Percentiles rank a stretch among this genome's conserved stretches.
These are phyloP conservation scores for Orchestia grillus DNA, from an alignment of 1,140 invertebrate species.

Conservation along the genomic window DNA sequence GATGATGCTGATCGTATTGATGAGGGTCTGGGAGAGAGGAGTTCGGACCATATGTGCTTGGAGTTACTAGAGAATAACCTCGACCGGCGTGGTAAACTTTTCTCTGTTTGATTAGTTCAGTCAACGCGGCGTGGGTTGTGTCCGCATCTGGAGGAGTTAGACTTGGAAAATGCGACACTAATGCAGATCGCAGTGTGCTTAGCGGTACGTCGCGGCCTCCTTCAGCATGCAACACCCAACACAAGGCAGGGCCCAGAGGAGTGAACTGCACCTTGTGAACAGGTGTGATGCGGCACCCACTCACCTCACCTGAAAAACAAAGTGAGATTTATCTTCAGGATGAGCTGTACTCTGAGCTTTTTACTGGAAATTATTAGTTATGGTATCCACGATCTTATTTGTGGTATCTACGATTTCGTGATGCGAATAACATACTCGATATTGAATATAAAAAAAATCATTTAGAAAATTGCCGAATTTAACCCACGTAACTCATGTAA, in stretches of 20 bases:
- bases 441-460: too few species aligned
- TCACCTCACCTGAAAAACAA: conserved; percentile 44
- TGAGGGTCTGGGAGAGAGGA: neutral
- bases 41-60: conserved; percentile 58
- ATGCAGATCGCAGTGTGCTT: conserved; percentile 56
- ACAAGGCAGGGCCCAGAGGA: conserved; percentile 63
- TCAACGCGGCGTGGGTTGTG: conserved; percentile 66
- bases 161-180: conserved; percentile 58
- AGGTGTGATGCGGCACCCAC: conserved; percentile 57
- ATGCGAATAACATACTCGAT: too few species aligned
- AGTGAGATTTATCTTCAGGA: neutral
- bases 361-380: too few species aligned
- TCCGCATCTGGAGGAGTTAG: conserved; percentile 60
- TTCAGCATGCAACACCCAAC: conserved; percentile 64
- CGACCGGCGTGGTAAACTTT: conserved; percentile 64
- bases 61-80: conserved; percentile 64
- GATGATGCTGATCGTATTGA: neutral
- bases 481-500: too few species aligned
- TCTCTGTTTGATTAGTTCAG: conserved; percentile 67
- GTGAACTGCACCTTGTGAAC: conserved; percentile 67
- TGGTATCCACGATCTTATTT: too few species aligned
- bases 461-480: too few species aligned
- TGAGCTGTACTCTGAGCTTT: neutral
- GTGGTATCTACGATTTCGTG: too few species aligned
- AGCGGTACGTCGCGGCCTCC: conserved; percentile 57